Percentiles rank a stretch among this genome's conserved stretches.
Conservation (phyloP, 92 coral and sea anemone genomes). For the Porites evermanni region DNA sequence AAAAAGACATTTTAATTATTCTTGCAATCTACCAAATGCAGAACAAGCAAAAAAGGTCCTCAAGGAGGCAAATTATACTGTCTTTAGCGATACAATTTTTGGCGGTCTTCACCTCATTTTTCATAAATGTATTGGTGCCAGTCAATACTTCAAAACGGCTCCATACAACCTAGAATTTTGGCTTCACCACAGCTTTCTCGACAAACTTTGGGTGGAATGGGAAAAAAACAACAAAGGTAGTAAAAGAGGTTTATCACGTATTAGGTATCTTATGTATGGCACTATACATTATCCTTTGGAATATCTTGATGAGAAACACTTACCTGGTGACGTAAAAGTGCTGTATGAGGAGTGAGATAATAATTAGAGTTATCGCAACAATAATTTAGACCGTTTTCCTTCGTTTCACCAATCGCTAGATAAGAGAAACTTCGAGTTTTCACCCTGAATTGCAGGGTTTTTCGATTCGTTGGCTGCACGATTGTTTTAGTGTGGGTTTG, state of each 20-base stretch:
- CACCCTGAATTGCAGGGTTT: too few relatives aligned
- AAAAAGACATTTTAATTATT: constrained; percentile 43
- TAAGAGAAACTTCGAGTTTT: too few relatives aligned
- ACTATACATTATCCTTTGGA: constrained; percentile 45
- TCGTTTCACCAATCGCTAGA: too few relatives aligned
- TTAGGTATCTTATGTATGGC: constrained; percentile 50
- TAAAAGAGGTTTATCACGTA: constrained; percentile 49
- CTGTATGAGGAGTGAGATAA: constrained; percentile 16
- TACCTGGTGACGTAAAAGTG: constrained; percentile 65
- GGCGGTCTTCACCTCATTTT: constrained; percentile 39
- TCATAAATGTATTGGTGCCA: constrained; percentile 64
- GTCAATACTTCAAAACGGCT: constrained; percentile 26
- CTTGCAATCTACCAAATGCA: constrained; percentile 35
- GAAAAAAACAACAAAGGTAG: constrained; percentile 31
- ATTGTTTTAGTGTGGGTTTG: too few relatives aligned
- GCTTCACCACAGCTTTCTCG: constrained; percentile 72
- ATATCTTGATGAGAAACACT: constrained; percentile 40
- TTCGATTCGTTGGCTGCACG: too few relatives aligned
- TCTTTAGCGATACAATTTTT: constrained; percentile 50
- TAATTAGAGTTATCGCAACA: too few relatives aligned
- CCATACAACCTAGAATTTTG: constrained; percentile 66
- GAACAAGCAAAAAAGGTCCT: background rate
- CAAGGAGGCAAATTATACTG: constrained; percentile 12
- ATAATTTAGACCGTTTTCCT: too few relatives aligned
- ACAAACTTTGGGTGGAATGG: constrained; percentile 79